Evolutionary conservation across 1,140 invertebrate species (phyloP).

Genomic region (Limonius californicus): DNA sequence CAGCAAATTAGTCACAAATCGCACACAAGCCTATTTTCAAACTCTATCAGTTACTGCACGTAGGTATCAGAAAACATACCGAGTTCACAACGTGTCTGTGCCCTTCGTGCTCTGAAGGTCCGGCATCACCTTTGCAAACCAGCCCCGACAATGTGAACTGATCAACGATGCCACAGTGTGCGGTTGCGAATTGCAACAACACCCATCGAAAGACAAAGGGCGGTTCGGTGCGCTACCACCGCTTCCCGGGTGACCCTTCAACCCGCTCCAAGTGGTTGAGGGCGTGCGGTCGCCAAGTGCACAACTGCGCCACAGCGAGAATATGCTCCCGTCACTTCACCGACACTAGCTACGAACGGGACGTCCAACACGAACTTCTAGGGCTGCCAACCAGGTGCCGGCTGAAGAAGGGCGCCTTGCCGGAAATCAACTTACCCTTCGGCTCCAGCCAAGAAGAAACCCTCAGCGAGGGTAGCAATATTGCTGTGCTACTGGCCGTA

Average conservation of each 20-base stretch:
- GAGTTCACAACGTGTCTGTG: too few relatives aligned
- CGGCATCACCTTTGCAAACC: too few relatives aligned
- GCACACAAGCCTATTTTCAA: too few relatives aligned
- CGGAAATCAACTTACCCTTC: slow-evolving; percentile 39
- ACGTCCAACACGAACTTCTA: slow-evolving; percentile 56
- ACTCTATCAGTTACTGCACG: too few relatives aligned
- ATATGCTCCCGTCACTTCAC: slow-evolving; percentile 58
- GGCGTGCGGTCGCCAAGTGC: slow-evolving; percentile 51
- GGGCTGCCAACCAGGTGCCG: slow-evolving; percentile 54
- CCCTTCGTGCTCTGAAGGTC: too few relatives aligned
- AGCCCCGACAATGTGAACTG: not conserved
- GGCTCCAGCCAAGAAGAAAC: slow-evolving; percentile 14
- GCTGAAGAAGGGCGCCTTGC: slow-evolving; percentile 53
- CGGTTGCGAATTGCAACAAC: slow-evolving; percentile 55
- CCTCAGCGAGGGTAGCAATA: slow-evolving; percentile 33
- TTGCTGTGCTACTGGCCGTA: slow-evolving; percentile 48
- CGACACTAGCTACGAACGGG: slow-evolving; percentile 54
- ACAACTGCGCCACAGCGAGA: slow-evolving; percentile 56
- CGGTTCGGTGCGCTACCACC: slow-evolving; percentile 55
- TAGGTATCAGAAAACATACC: too few relatives aligned
- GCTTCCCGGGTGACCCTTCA: slow-evolving; percentile 54
- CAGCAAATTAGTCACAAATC: too few relatives aligned
- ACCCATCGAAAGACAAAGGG: slow-evolving; percentile 56
- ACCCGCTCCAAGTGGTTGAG: slow-evolving; percentile 53
- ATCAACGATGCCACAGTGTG: slow-evolving; percentile 55